Evolutionary conservation across 1,140 invertebrate species (phyloP), one percentile per base, ranked within the genome.

Genomic region (Bombus balteatus): DNA sequence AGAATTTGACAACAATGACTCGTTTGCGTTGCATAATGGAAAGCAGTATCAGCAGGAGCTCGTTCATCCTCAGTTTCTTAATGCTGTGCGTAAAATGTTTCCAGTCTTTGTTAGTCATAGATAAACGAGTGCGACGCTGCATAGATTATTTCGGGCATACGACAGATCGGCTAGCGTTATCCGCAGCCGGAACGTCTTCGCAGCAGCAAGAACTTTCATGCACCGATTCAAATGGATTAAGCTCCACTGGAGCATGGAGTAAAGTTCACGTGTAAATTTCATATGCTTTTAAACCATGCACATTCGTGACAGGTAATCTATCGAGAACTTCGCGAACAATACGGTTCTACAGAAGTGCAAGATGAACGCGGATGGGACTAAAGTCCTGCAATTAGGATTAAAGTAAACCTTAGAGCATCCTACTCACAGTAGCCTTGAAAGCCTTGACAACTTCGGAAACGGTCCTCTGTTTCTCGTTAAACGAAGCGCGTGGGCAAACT

Each of bases 1-100:
- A 65, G 59, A 75, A 83, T 83, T 83, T 83, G 41, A 76, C 76
- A 83, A 83, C 81, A 53, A 53, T 47, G 72, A 76, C 72, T 76
- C 81, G 59, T 76, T 83, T 66, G 73, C 43, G 59, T 77, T 37
- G 22, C 75, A 25, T 53, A 70, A 78, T 34, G 59, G 43, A 68
- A 34, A 18, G 41, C 32, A 37, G n/a, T 43, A 47, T 76, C 43
- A 41, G 37, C 53, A 32, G 28, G 32, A 53, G 41, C 39, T 6
- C 43, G 53, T 59, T 84, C 66, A 34, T 13, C 22, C 41, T 34
- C 41, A 28, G 15, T 28, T 75, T 0, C 32, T 10, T 3, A 1
- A 1, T 34, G 4, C 53, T 15, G 34, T 32, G 34, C 32, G 39
- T 41, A 34, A 32, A 65, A 25, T 32, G 57, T 65, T 34, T 28